Base-by-base conservation (phyloP, 2,113 vertebrate species). In the Steatornis caripensis region DNA sequence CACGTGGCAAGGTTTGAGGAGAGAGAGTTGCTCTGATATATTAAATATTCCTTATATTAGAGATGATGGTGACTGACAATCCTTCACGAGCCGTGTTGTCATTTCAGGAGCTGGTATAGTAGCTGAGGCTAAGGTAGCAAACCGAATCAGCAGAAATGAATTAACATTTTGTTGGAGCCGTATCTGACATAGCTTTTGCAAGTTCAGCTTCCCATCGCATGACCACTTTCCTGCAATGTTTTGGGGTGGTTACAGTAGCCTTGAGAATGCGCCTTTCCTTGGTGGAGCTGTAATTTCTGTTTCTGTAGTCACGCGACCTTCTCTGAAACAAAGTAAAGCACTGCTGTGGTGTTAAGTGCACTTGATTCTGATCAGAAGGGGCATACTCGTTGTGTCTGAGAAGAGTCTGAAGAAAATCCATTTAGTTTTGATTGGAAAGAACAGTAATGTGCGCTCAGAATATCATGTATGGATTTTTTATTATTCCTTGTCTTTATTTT, bases 271-370 rank as follows among this genome's bases (percentile, higher is more conserved):
- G 9, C 2, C 4, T 4, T 75, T 87, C n/a, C 29, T 34, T 9
- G 79, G 32, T 4, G 12, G 19, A 85, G 23, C 43, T 0, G 1
- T 71, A 60, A 27, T 76, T 92, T 83, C 26, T 85, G 3, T 45
- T 71, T 71, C 23, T 76, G 0, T 23, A 34, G 23, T 43, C 18
- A 22, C 5, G 7, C 51, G 51, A 55, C 1, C 0, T 53, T 2
- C 43, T 46, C 57, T 71, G 57, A 83, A 79, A 78, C 12, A 30
- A 75, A 80, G 12, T 16, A 75, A 57, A 53, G 6, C 8, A 13
- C 30, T 57, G 30, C 8, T 83, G 3, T 5, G 9, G 11, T 22
- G 48, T 49, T 51, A 45, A 19, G 24, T 53, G 15, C 48, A 24
- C 39, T 81, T 69, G 20, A 27, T 78, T 70, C 36, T 53, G 27